A percentile compares a stretch with the other conserved stretches of the same genome.
Conservation (phyloP, 2,797 vertebrate species). For the Cygnus olor region DNA sequence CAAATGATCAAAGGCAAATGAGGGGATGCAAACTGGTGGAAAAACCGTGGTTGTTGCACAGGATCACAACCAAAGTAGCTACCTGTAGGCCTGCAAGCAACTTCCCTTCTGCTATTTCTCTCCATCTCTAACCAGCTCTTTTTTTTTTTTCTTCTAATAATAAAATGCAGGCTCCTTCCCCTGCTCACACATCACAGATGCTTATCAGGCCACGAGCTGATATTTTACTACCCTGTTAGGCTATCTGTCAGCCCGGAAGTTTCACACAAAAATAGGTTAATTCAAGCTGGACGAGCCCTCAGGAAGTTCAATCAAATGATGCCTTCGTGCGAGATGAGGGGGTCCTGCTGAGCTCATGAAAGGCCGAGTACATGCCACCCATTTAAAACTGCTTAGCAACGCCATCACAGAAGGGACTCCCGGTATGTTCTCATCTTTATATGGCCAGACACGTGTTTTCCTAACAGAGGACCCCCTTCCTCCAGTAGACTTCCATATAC, state of each 20-base stretch:
- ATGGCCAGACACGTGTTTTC: fast-evolving
- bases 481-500: background rate
- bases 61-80: background rate
- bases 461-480: fast-evolving
- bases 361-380: fast-evolving
- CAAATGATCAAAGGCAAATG: background rate
- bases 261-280: background rate
- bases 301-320: background rate
- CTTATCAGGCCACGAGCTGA: background rate
- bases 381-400: background rate
- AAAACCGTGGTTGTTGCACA: background rate
- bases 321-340: background rate
- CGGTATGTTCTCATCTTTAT: background rate
- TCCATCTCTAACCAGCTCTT: background rate
- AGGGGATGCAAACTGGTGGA: background rate
- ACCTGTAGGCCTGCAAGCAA: background rate
- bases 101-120: background rate
- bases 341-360: background rate
- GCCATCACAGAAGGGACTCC: background rate
- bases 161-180: background rate
- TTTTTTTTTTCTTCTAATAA: background rate
- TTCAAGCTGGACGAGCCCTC: background rate
- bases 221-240: fast-evolving
- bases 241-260: background rate
- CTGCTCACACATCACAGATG: background rate